A percentile compares a stretch with the other conserved stretches of the same genome.
phyloP scores from a whole-genome alignment of 2,888 invertebrate genomes.

The Eurytoma adleriae region DNA sequence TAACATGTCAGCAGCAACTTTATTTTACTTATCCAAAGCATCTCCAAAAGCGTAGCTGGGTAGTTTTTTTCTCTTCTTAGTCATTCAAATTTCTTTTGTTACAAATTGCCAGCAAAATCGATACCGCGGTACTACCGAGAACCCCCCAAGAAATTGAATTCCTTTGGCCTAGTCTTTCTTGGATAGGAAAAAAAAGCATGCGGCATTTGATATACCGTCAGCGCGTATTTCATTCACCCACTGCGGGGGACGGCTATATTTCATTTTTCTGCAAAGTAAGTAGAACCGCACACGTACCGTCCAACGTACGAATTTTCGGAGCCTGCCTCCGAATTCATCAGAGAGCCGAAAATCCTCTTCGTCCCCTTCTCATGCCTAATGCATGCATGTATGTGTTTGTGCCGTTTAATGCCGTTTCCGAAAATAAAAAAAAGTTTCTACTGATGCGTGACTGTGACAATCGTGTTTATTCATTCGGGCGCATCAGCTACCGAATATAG shows the following conservation, averaged over 20 bases:
- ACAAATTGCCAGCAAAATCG: neutral
- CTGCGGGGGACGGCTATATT: slow-evolving; percentile 13
- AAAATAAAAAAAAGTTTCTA: slow-evolving; percentile 24
- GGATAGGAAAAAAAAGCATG: neutral
- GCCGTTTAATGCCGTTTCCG: slow-evolving; percentile 43
- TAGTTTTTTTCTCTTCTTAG: too few relatives aligned
- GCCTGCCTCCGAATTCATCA: slow-evolving; percentile 10
- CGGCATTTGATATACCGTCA: slow-evolving; percentile 26
- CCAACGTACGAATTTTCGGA: too few relatives aligned
- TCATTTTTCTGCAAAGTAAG: slow-evolving; percentile 43
- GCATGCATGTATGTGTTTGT: slow-evolving; percentile 9
- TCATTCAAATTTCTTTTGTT: too few relatives aligned
- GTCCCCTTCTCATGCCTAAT: slow-evolving; percentile 40
- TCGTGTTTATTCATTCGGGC: slow-evolving; percentile 27
- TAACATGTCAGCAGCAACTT: too few relatives aligned
- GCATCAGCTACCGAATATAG: slow-evolving; percentile 21
- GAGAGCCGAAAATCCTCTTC: slow-evolving; percentile 18
- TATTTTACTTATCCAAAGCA: too few relatives aligned
- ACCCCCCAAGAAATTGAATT: slow-evolving; percentile 14
- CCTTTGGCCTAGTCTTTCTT: neutral
- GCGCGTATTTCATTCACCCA: slow-evolving; percentile 32
- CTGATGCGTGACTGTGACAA: neutral
- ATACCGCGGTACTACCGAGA: neutral
- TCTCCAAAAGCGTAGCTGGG: too few relatives aligned
- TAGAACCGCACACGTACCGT: neutral